Conservation (phyloP, 1,140 invertebrate genomes). For the Euura saliciscinereae region DNA sequence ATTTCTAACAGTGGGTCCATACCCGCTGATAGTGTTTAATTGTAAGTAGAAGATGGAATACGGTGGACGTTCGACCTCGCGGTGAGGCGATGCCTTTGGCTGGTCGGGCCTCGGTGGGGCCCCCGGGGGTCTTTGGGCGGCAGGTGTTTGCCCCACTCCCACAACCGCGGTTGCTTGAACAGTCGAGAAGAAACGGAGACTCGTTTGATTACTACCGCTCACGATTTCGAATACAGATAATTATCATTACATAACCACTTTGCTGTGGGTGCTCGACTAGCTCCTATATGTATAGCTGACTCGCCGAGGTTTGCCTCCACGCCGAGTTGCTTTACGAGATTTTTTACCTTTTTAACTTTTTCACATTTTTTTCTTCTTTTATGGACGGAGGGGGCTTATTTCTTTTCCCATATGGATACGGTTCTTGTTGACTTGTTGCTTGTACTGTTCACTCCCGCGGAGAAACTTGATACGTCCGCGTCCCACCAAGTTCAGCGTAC, state of each 20-base stretch:
- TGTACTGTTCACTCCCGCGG: too few relatives aligned
- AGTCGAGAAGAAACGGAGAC: slow-evolving; percentile 15
- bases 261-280: slow-evolving; percentile 25
- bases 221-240: slow-evolving; percentile 36
- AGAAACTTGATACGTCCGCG: too few relatives aligned
- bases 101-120: slow-evolving; percentile 19
- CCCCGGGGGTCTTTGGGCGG: slow-evolving; percentile 23
- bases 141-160: background rate
- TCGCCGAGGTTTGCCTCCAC: too few relatives aligned
- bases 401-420: background rate
- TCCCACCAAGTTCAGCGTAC: too few relatives aligned
- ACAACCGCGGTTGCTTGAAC: background rate
- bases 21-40: too few relatives aligned
- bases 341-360: slow-evolving; percentile 5
- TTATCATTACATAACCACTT: slow-evolving; percentile 41
- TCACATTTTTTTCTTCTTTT: background rate
- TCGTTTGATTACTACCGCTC: slow-evolving; percentile 42
- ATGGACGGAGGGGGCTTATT: background rate
- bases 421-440: background rate
- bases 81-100: background rate
- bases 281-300: too few relatives aligned
- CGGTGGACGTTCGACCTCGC: too few relatives aligned
- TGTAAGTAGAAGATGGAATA: too few relatives aligned
- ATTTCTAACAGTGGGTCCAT: too few relatives aligned
- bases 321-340: background rate